These are phyloP conservation scores for Ceriagrion tenellum DNA, from an alignment of 2,888 invertebrate species.

Conservation along the genomic window DNA sequence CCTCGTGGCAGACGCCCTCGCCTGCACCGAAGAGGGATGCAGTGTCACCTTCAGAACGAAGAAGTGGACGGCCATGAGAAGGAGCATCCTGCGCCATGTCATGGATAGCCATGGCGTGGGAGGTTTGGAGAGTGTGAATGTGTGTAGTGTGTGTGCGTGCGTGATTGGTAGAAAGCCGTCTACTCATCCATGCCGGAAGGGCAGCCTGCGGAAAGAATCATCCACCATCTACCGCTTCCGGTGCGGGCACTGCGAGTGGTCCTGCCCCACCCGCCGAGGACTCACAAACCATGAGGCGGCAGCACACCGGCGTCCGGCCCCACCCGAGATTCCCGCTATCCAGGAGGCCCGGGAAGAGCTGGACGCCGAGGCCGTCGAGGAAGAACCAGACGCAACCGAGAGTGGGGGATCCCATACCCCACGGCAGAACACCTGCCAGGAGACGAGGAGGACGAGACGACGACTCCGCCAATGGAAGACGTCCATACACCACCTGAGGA, in stretches of 20 bases:
- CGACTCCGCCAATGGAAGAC: too few relatives aligned
- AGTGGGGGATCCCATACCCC: too few relatives aligned
- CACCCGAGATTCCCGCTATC: too few relatives aligned
- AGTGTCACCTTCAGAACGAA: neutral
- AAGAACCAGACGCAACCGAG: too few relatives aligned
- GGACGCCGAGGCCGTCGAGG: too few relatives aligned
- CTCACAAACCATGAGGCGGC: neutral
- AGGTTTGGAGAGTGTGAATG: neutral
- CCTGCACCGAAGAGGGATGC: constrained; percentile 11
- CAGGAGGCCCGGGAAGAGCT: too few relatives aligned
- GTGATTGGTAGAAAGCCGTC: neutral
- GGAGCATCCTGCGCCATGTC: neutral
- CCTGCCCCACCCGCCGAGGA: neutral
- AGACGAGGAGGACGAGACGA: too few relatives aligned
- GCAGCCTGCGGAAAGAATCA: neutral
- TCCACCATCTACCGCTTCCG: neutral
- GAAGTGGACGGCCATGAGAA: neutral
- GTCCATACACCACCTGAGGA: too few relatives aligned
- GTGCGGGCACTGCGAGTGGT: neutral
- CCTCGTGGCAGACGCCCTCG: neutral
- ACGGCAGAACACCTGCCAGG: too few relatives aligned
- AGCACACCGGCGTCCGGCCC: too few relatives aligned
- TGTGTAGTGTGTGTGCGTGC: neutral
- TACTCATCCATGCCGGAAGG: neutral
- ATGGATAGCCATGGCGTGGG: neutral